phyloP scores from a whole-genome alignment of 2,797 vertebrate species.

The Apogon hyalosoma region DNA sequence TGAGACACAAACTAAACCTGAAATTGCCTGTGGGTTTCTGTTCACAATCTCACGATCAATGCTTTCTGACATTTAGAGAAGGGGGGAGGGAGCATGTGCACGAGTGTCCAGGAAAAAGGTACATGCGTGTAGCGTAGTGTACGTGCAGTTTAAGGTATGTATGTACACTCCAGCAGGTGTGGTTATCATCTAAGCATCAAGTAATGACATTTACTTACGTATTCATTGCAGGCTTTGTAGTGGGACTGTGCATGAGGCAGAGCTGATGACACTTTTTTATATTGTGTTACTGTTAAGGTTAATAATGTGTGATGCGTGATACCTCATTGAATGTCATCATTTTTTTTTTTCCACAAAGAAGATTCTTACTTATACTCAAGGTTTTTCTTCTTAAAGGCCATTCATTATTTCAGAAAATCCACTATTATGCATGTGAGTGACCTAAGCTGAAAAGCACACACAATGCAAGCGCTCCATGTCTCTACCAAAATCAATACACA shows the following conservation, averaged over 20 bases:
- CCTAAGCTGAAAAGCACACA: background rate
- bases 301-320: background rate
- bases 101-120: background rate
- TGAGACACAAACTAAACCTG: slow-evolving; percentile 62
- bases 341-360: background rate
- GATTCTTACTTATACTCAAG: background rate
- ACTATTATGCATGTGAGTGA: background rate
- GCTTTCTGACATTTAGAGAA: slow-evolving; percentile 71
- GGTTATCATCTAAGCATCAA: slow-evolving; percentile 5
- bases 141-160: slow-evolving; percentile 21
- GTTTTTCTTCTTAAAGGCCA: background rate
- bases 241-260: background rate
- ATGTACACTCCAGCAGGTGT: slow-evolving; percentile 13
- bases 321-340: slow-evolving; percentile 2
- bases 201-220: slow-evolving; percentile 14
- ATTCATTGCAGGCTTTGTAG: background rate
- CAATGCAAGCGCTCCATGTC: background rate
- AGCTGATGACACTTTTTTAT: background rate
- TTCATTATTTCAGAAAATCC: background rate
- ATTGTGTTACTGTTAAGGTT: background rate
- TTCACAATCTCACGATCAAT: slow-evolving; percentile 67
- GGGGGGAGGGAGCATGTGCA: background rate
- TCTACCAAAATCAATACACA: slow-evolving; percentile 52
- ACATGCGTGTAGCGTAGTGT: background rate
- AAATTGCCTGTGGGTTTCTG: slow-evolving; percentile 57